These are phyloP conservation scores for Scolopax rusticola DNA, from an alignment of 2,797 vertebrate species.

Conservation along the genomic window DNA sequence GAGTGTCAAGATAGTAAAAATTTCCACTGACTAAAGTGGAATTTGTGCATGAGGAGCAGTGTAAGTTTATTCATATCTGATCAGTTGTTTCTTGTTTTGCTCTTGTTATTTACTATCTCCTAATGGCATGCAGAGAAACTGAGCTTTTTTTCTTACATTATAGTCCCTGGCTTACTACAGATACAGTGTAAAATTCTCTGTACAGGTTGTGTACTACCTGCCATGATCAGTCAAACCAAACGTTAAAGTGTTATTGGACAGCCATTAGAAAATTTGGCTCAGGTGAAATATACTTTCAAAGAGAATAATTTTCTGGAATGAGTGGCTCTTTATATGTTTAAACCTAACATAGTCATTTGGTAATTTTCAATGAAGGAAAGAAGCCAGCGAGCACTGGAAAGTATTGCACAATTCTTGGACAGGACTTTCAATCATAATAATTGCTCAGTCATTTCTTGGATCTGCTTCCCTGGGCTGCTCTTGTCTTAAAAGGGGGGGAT, in stretches of 20 bases:
- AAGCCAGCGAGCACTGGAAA: not conserved
- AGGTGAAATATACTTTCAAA: not conserved
- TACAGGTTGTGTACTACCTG: not conserved
- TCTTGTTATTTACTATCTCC: not conserved
- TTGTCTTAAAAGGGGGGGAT: not conserved
- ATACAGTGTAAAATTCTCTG: not conserved
- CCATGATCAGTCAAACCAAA: not conserved
- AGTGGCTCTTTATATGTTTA: not conserved
- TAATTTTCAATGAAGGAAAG: not conserved
- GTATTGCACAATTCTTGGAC: not conserved
- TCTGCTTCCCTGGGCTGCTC: not conserved
- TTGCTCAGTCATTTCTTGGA: constrained; percentile 3
- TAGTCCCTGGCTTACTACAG: not conserved
- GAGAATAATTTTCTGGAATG: not conserved
- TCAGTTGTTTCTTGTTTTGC: not conserved
- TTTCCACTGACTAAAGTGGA: not conserved
- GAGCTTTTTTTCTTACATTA: not conserved
- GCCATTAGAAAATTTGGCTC: not conserved
- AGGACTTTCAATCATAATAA: not conserved
- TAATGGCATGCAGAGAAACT: not conserved
- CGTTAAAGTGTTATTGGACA: not conserved
- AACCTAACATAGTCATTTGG: not conserved
- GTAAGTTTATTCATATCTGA: not conserved
- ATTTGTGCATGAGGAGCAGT: not conserved
- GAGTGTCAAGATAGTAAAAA: not conserved